A percentile compares a stretch with the other conserved stretches of the same genome.
Evolutionary conservation across 1,140 invertebrate species (phyloP).

Genomic region (Scaptomyza montana): DNA sequence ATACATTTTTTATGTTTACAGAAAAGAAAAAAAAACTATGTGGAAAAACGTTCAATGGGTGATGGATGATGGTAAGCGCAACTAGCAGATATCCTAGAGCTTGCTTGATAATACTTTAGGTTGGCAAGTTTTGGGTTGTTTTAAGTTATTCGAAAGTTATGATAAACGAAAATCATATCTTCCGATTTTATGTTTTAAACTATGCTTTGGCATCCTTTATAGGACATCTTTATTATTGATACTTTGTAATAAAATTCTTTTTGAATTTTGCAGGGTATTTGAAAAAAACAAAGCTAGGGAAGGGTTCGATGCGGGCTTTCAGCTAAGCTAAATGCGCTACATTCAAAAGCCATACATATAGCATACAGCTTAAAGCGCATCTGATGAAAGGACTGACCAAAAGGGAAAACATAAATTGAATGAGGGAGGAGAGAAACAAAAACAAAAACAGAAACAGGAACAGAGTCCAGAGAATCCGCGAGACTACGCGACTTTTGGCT

Average conservation of each 20-base stretch:
- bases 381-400: background rate
- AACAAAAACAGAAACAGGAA: background rate
- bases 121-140: no score
- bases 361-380: background rate
- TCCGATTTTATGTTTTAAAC: no score
- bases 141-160: no score
- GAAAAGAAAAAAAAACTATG: conserved; percentile 12
- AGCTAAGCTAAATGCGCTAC: conserved; percentile 14
- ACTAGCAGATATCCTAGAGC: background rate
- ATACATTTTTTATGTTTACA: conserved; percentile 66
- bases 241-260: no score
- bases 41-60: background rate
- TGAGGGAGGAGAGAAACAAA: background rate
- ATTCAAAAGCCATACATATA: background rate
- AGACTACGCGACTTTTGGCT: background rate
- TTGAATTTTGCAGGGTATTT: background rate
- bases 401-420: background rate
- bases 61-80: no score
- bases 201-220: no score
- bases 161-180: no score
- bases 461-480: conserved; percentile 5
- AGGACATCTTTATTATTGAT: no score
- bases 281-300: background rate
- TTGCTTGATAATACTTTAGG: no score
- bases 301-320: conserved; percentile 4